Evolutionary conservation across 2,888 invertebrate genomes (phyloP).

Genomic region (Amblyjoppa proteus): DNA sequence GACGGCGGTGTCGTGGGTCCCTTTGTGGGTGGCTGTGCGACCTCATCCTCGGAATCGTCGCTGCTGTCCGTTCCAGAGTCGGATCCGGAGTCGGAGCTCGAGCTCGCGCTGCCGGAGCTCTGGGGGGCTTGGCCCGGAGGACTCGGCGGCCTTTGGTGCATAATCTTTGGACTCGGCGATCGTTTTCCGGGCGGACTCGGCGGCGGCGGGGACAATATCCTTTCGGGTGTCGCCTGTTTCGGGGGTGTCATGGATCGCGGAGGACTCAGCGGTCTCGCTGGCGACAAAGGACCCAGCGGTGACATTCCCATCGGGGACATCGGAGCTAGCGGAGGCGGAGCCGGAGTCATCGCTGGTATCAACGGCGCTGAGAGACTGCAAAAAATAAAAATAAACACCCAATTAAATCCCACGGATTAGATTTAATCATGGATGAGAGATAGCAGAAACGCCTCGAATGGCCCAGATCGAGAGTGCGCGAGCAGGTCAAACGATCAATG

Average conservation of each 20-base stretch:
- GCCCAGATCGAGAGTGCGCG: background rate
- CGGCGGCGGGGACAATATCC: conserved; percentile 72
- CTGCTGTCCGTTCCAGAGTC: conserved; percentile 88
- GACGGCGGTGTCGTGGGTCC: conserved; percentile 84
- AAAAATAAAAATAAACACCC: conserved; percentile 17
- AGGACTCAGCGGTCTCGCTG: conserved; percentile 77
- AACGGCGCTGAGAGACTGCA: conserved; percentile 86
- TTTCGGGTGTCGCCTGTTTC: conserved; percentile 72
- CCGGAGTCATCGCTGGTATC: conserved; percentile 80
- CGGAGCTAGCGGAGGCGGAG: conserved; percentile 85
- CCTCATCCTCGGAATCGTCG: conserved; percentile 86
- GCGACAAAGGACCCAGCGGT: conserved; percentile 78
- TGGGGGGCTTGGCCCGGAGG: conserved; percentile 86
- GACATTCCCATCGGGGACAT: conserved; percentile 84
- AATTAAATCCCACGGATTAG: conserved; percentile 45
- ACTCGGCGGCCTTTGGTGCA: conserved; percentile 80
- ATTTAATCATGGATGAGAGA: conserved; percentile 34
- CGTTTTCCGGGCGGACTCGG: conserved; percentile 66
- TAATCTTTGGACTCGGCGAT: conserved; percentile 68
- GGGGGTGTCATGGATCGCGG: conserved; percentile 68
- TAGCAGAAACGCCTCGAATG: conserved; percentile 24
- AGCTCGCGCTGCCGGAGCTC: conserved; percentile 86
- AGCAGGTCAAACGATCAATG: conserved; percentile 28
- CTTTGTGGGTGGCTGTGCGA: conserved; percentile 75
- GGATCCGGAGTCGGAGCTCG: conserved; percentile 88